Conservation (phyloP, 2,113 vertebrate genomes). For the Malurus elegans region DNA sequence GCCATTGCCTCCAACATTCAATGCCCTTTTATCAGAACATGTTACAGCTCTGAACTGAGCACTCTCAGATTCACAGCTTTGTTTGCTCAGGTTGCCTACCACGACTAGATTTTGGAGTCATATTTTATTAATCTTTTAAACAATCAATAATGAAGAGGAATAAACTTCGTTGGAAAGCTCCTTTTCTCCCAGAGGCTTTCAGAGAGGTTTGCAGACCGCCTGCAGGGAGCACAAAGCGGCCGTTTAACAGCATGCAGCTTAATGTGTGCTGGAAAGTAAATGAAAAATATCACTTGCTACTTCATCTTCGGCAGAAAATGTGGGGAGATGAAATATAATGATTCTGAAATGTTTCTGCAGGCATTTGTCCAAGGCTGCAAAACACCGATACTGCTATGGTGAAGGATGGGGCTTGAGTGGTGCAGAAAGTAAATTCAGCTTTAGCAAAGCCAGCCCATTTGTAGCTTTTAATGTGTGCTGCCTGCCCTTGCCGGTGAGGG, state of each 20-base stretch:
- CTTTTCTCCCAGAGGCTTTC: background rate
- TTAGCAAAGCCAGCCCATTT: background rate
- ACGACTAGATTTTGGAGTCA: background rate
- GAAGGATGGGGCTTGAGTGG: background rate
- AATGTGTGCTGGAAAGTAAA: background rate
- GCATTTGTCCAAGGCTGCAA: background rate
- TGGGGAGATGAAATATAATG: background rate
- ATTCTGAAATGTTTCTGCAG: background rate
- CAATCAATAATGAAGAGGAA: conserved; percentile 17
- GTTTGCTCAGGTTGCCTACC: background rate
- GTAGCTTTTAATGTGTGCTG: background rate
- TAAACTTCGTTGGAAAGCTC: background rate
- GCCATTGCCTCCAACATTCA: background rate
- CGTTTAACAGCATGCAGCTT: background rate
- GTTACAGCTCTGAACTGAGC: background rate
- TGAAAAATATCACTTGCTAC: background rate
- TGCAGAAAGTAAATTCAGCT: background rate
- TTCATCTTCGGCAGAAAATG: background rate
- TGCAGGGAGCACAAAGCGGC: background rate
- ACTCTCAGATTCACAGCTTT: background rate
- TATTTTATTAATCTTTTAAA: conserved; percentile 32
- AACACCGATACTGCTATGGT: background rate
- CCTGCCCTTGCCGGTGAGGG: background rate
- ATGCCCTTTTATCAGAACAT: background rate
- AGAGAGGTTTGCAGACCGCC: background rate